These are phyloP conservation scores for Phyllotreta striolata DNA, from an alignment of 2,888 invertebrate species.

Conservation along the genomic window DNA sequence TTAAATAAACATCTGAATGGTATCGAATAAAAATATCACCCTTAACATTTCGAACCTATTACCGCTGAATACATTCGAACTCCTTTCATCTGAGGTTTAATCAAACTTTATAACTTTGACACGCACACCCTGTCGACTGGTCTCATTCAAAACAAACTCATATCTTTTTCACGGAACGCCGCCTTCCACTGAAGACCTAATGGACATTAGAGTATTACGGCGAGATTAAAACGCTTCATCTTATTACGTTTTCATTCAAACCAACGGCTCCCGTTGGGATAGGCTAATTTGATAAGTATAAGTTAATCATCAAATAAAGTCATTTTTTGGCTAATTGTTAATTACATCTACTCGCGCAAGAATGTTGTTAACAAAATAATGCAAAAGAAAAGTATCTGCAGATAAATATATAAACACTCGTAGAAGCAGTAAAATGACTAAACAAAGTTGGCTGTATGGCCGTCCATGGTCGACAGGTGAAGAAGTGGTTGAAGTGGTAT, in stretches of 20 bases:
- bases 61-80: conserved; percentile 28
- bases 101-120: conserved; percentile 50
- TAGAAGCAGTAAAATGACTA: conserved; percentile 41
- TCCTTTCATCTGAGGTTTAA: conserved; percentile 50
- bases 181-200: conserved; percentile 33
- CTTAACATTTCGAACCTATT: conserved; percentile 19
- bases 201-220: conserved; percentile 34
- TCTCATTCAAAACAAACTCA: conserved; percentile 32
- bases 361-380: conserved; percentile 22
- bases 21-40: conserved; percentile 27
- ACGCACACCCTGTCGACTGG: conserved; percentile 40
- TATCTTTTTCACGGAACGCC: conserved; percentile 40
- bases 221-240: conserved; percentile 30
- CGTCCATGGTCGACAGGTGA: conserved; percentile 53
- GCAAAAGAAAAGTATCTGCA: conserved; percentile 31
- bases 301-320: conserved; percentile 6
- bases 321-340: not conserved
- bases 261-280: not conserved
- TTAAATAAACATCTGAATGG: conserved; percentile 16
- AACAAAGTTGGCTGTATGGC: conserved; percentile 46
- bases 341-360: too few relatives aligned
- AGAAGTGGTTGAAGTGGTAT: conserved; percentile 57
- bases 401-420: conserved; percentile 37
- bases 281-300: conserved; percentile 4
- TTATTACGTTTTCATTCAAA: conserved; percentile 17